Conservation (phyloP, 2,113 vertebrate genomes). For the Callipepla squamata region DNA sequence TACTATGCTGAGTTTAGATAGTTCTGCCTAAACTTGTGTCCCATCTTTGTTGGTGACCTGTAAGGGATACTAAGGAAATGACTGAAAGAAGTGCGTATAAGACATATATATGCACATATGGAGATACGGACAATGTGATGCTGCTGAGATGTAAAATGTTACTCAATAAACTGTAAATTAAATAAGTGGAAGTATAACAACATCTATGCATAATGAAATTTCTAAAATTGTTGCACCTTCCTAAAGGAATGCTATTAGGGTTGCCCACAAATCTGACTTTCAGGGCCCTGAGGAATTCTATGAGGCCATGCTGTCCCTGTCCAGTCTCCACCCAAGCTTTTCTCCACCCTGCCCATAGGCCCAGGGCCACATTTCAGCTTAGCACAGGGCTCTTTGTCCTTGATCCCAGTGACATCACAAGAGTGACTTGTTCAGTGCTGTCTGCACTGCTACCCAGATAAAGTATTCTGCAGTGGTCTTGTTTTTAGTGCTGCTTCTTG, state of each 20-base stretch:
- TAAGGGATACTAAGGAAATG: not conserved
- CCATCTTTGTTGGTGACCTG: not conserved
- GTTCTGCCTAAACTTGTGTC: not conserved
- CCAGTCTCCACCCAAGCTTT: not conserved
- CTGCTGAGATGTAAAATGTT: not conserved
- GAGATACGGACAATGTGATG: not conserved
- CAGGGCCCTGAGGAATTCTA: not conserved
- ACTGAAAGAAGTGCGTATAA: not conserved
- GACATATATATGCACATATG: not conserved
- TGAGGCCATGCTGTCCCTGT: not conserved
- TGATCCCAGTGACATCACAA: not conserved
- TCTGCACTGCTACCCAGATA: too few relatives aligned
- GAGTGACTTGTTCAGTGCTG: not conserved
- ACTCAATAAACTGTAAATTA: not conserved
- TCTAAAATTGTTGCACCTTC: not conserved
- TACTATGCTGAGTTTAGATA: not conserved
- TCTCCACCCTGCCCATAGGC: rapidly evolving
- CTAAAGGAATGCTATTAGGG: not conserved
- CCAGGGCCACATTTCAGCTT: too few relatives aligned
- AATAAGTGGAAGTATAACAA: not conserved
- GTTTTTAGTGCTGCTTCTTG: not conserved
- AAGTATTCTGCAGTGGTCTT: not conserved
- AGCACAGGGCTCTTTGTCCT: not conserved
- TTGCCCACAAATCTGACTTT: not conserved
- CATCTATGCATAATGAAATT: not conserved